Base-by-base conservation (phyloP, 2,888 invertebrate species). In the Napeogenes inachia region DNA sequence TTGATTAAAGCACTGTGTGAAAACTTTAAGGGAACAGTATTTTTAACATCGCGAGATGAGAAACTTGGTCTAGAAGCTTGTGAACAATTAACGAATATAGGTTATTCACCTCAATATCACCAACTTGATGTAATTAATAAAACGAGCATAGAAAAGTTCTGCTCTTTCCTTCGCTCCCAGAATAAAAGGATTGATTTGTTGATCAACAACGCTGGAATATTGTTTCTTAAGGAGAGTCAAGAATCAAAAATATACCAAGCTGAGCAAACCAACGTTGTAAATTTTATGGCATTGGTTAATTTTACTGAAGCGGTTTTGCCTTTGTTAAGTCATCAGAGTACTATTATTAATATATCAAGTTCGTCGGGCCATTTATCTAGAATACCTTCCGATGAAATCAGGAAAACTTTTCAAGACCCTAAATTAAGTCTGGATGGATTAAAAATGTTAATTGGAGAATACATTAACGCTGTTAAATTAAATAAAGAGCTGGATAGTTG, bases 311-410 rank as follows among this genome's bases (percentile, higher is more conserved):
- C 88, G 0, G 80, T 96, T 47, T 92, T 95, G 77, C 95, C 95
- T 10, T 75, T 95, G 8, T 78, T 97, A 12, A 87, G 88, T 66
- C 81, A 92, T 50, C 92, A 94, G 73, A 94, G 94, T 0, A 92
- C 92, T 69, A 94, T 96, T 38, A 92, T 96, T 0, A 95, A 96
- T 73, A 82, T 96, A 2, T 94, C 95, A 0, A 95, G 95, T 78
- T 92, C 93, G 3, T 91, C 91, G 1, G 95, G 95, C 0, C 93
- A 93, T 72, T 82, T 95, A 13, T 88, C 90, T 0, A 80, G 89
- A 57, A 92, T 95, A 71, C 92, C 93, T 10, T 92, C 92, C 4
- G 80, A 88, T 60, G 82, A 86, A 13, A 74, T 94, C 13, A 75
- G 77, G 57, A 84, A 86, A 57, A 82, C 82, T 64, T 81, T 95